phyloP scores from a whole-genome alignment of 2,888 invertebrate genomes.

The Anticlea derivata region DNA sequence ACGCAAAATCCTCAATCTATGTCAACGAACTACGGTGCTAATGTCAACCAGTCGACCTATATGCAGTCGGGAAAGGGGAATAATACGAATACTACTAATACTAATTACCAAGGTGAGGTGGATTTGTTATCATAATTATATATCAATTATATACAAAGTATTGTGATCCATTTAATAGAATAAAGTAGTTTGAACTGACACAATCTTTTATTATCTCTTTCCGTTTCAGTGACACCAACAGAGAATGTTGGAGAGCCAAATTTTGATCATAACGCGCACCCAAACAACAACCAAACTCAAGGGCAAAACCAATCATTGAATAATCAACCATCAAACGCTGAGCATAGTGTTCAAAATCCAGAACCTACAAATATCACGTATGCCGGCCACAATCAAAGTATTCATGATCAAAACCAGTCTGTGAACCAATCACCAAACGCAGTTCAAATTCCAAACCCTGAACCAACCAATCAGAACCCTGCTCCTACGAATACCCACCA shows the following conservation, averaged over 20 bases:
- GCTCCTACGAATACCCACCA: not conserved
- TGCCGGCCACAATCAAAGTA: constrained; percentile 1
- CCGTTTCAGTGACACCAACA: constrained; percentile 70
- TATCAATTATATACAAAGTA: constrained; percentile 29
- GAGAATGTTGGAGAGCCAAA: constrained; percentile 54
- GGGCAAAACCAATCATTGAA: constrained; percentile 10
- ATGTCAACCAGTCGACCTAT: constrained; percentile 67
- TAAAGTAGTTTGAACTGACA: constrained; percentile 31
- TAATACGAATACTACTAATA: constrained; percentile 61
- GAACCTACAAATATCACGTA: constrained; percentile 3
- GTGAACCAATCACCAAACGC: constrained; percentile 3
- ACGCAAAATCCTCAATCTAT: constrained; percentile 46
- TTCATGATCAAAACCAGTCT: constrained; percentile 5
- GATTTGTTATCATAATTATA: constrained; percentile 38
- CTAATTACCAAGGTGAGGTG: constrained; percentile 71
- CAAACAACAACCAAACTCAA: constrained; percentile 12
- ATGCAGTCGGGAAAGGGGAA: constrained; percentile 65
- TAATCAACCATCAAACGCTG: constrained; percentile 19
- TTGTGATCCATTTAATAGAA: constrained; percentile 26
- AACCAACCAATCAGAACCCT: constrained; percentile 15
- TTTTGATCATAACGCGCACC: constrained; percentile 39
- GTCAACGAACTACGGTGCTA: constrained; percentile 63
- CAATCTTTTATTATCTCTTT: constrained; percentile 41
- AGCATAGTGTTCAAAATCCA: constrained; percentile 20
- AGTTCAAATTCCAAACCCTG: constrained; percentile 7